Conservation (phyloP, 1,140 invertebrate species). For the Brachionus paranguensis region DNA sequence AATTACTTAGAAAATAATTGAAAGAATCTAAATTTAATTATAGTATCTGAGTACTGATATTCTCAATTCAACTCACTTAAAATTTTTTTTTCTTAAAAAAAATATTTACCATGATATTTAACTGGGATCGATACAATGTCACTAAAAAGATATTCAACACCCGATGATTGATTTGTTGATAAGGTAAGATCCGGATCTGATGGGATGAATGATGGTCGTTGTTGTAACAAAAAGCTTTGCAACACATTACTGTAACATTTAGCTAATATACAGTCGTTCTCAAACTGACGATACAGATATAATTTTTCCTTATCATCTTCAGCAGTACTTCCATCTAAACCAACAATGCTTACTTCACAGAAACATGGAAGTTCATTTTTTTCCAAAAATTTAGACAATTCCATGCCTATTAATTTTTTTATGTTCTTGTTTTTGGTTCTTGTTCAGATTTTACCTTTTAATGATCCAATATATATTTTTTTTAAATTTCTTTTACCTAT, state of each 20-base stretch:
- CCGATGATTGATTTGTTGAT: not conserved
- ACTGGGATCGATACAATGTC: constrained; percentile 23
- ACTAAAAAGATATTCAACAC: constrained; percentile 29
- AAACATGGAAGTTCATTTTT: constrained; percentile 11
- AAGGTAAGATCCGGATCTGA: not conserved
- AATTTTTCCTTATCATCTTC: not conserved
- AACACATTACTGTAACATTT: constrained; percentile 34
- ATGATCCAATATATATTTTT: too few species aligned
- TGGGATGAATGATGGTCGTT: not conserved
- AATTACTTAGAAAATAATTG: too few species aligned
- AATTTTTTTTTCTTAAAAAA: too few species aligned
- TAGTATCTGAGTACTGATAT: too few species aligned
- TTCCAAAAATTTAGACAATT: not conserved
- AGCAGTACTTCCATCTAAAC: not conserved
- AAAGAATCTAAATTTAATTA: too few species aligned
- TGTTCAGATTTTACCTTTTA: not conserved
- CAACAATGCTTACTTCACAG: not conserved
- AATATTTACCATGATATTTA: not conserved
- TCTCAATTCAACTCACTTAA: too few species aligned
- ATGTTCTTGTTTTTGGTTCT: not conserved
- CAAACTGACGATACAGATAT: constrained; percentile 15
- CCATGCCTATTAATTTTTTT: not conserved
- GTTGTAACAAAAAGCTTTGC: constrained; percentile 20
- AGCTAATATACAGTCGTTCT: constrained; percentile 3
- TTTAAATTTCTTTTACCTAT: not conserved